Base-by-base conservation (phyloP, 2,113 vertebrate genomes). In the Garra rufa region DNA sequence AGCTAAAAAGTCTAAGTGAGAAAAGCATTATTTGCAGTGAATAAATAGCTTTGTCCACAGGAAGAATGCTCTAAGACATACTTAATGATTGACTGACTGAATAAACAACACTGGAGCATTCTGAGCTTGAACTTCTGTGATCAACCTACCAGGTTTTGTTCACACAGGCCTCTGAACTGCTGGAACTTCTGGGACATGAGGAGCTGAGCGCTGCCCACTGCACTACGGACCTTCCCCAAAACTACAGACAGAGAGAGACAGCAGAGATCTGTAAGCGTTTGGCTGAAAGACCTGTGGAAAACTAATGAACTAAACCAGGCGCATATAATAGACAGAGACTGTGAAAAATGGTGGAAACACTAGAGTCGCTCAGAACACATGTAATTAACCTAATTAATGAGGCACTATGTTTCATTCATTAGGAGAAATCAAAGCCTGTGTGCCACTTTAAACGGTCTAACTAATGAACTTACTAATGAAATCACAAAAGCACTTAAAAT, bases 141-240 rank as follows among this genome's bases (percentile, higher is more conserved):
- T 34, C 8, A 59, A 96, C 97, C 95, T 89, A 99, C 98, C 97
- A 99, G 91, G 94, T 99, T 99, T 92, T 99, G 98, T 81, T 99
- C 97, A 93, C 98, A 99, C 91, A 99, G 95, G 85, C 97, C 97
- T 1, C 96, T 96, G 92, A 99, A 99, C 91, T 99, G 98, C 94
- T 98, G 97, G 93, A 99, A 99, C 94, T 99, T 99, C 92, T 95
- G 92, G 75, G 94, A 92, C 85, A 95, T 95, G 1, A 95, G 91
- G 86, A 95, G 93, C 89, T 95, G 94, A 86, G 94, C 94, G 71
- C 94, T 92, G 89, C 94, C 94, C 70, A 95, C 92, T 9, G 97
- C 98, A 88, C 96, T 99, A 92, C 97, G 96, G 80, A 99, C 96
- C 92, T 99, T 99, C 80, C 97, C 98, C 92, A 99, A 93, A 90